Evolutionary conservation across 2,888 invertebrate genomes (phyloP), one percentile per base, ranked within the genome.

Genomic region (Rotaria socialis): DNA sequence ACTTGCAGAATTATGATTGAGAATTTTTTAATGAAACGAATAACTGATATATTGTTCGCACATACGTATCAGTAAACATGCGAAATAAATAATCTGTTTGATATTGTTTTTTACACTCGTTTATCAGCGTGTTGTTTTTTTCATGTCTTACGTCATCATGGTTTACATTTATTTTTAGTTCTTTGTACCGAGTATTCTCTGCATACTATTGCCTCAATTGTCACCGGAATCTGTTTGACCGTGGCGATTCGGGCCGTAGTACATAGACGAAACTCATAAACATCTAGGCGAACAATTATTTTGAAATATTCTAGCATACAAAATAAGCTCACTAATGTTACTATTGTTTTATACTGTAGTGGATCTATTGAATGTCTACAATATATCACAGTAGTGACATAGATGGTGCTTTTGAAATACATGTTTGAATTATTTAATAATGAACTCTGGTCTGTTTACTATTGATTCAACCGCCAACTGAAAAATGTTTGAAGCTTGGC

Each of bases 161-260:
- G 35, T 35, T 35, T 35, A 22, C 24, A 24, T 56, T 7, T 56
- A 2, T 0, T 56, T 56, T 24, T 24, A 56, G 56, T 56, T 56
- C 2, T 67, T 14, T n/a, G 11, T 67, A 19, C 19, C 14, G 67
- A 67, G 35, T 67, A 67, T 67, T 67, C 67, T 67, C 67, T 67
- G 67, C 67, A 67, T 67, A 67, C 67, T 67, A 67, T 67, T 67
- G 67, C 67, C 67, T 67, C 67, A 67, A 67, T 67, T 67, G 67
- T 67, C 67, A 67, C 67, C 35, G 35, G 35, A 35, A 19, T 27
- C 14, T 67, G 16, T 67, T 27, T 14, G 19, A 19, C 35, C 14
- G 67, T 67, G 67, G 19, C 67, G 35, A 67, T 35, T 67, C 7
- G 35, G 27, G 67, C 35, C 16, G 67, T 67, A 67, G 67, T 67